These are phyloP conservation scores for Phaethon lepturus DNA, from an alignment of 2,113 vertebrate species.

Conservation along the genomic window DNA sequence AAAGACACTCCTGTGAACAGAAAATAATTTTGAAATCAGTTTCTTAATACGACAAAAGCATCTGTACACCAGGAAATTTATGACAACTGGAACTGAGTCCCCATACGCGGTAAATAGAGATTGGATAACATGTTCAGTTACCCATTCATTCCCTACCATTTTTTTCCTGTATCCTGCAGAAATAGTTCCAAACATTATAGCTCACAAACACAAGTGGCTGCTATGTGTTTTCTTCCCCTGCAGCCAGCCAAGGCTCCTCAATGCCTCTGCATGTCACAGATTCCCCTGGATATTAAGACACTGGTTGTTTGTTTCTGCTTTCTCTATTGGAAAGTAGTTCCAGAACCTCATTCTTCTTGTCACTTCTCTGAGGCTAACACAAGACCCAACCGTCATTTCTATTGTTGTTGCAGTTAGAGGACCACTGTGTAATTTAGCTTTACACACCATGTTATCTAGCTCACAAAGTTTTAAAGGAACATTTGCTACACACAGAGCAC, in stretches of 20 bases:
- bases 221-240: not conserved
- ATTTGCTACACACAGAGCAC: not conserved
- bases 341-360: not conserved
- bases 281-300: not conserved
- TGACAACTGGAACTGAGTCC: not conserved
- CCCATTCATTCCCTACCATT: not conserved
- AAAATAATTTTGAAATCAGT: not conserved
- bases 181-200: not conserved
- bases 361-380: not conserved
- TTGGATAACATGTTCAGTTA: not conserved
- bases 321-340: not conserved
- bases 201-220: not conserved
- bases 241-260: not conserved
- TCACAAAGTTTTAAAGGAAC: not conserved
- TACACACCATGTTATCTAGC: not conserved
- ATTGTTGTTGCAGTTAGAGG: not conserved
- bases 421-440: not conserved
- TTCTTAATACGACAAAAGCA: not conserved
- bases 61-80: not conserved
- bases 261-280: not conserved
- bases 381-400: not conserved
- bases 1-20: not conserved
- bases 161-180: not conserved
- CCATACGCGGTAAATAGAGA: not conserved
- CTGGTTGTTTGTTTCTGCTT: not conserved